Percentiles rank a stretch among this genome's conserved stretches.
phyloP scores from a whole-genome alignment of 1,140 invertebrate species.

The Coelopa frigida region DNA sequence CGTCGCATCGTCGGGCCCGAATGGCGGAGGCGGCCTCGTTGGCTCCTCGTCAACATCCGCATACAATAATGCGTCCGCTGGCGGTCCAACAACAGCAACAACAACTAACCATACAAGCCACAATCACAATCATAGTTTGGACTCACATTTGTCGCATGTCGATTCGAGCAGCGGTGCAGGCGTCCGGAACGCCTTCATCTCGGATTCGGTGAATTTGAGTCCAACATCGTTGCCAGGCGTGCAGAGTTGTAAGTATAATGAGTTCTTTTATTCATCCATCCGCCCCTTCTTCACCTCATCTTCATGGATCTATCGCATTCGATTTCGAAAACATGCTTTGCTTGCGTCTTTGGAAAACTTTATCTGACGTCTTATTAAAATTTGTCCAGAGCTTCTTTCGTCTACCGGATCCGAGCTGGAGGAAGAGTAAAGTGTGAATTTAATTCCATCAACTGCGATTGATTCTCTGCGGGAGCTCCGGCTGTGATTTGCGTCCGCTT shows the following conservation, averaged over 20 bases:
- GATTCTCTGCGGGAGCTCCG: conserved; percentile 63
- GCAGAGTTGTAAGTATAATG: conserved; percentile 17
- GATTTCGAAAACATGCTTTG: too few relatives aligned
- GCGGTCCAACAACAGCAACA: conserved; percentile 19
- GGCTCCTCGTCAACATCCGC: conserved; percentile 9
- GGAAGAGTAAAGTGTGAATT: conserved; percentile 1
- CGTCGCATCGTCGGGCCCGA: conserved; percentile 11
- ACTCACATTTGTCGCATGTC: conserved; percentile 8
- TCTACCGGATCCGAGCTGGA: background rate
- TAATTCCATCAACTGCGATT: conserved; percentile 18
- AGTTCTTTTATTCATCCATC: too few relatives aligned
- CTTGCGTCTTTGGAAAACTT: too few relatives aligned
- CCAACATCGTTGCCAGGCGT: conserved; percentile 33
- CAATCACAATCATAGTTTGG: conserved; percentile 9
- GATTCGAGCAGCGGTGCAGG: conserved; percentile 26
- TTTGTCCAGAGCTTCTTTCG: too few relatives aligned
- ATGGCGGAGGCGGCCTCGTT: conserved; percentile 29
- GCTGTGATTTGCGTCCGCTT: conserved; percentile 67
- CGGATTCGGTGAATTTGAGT: conserved; percentile 58
- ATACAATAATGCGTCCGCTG: conserved; percentile 9
- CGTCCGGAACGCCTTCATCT: conserved; percentile 56
- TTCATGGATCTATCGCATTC: background rate
- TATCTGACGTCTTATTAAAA: too few relatives aligned
- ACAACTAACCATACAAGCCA: conserved; percentile 11
- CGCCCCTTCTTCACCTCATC: background rate